Evolutionary conservation across 2,797 vertebrate genomes (phyloP).

Genomic region (Intellagama lesueurii): DNA sequence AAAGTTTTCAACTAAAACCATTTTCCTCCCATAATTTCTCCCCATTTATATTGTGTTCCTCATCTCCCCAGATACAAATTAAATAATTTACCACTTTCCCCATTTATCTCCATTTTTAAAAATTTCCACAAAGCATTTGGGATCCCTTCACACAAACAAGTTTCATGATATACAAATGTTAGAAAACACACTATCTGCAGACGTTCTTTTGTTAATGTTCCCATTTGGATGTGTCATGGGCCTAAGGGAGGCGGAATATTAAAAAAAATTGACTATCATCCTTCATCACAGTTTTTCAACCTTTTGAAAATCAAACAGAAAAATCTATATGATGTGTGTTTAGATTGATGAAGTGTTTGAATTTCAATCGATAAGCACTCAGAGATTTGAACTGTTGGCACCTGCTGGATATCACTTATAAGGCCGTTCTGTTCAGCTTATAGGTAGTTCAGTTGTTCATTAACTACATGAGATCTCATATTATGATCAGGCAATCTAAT

Average conservation of each 20-base stretch:
- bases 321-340: conserved; percentile 86
- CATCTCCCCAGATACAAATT: not conserved
- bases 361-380: conserved; percentile 82
- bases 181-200: not conserved
- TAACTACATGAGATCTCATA: conserved; percentile 79
- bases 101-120: not conserved
- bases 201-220: conserved; percentile 27
- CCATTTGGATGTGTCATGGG: conserved; percentile 55
- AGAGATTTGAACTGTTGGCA: conserved; percentile 80
- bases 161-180: not conserved
- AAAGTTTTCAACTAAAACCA: not conserved
- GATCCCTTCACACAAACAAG: not conserved
- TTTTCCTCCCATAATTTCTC: not conserved
- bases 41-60: no score
- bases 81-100: not conserved
- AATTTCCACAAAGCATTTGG: not conserved
- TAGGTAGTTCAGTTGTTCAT: conserved; percentile 73
- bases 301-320: conserved; percentile 84
- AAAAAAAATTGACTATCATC: conserved; percentile 82
- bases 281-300: conserved; percentile 84
- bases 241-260: conserved; percentile 67
- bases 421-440: conserved; percentile 73
- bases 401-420: conserved; percentile 79
- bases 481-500: conserved; percentile 83
- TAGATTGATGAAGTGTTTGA: conserved; percentile 88